Evolutionary conservation across 2,888 invertebrate species (phyloP).

Genomic region (Eupithecia dodoneata): DNA sequence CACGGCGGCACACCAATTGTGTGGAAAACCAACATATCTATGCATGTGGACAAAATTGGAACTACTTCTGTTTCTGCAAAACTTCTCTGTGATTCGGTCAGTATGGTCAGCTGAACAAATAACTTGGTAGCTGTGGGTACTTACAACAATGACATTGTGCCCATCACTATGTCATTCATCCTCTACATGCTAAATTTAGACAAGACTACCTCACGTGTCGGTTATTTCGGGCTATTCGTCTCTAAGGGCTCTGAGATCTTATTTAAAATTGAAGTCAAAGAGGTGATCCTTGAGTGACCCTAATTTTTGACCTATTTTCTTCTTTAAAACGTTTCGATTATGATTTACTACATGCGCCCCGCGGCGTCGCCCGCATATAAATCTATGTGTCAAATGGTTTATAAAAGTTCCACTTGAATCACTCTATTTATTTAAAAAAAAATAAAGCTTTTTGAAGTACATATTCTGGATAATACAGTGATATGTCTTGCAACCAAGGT

Average conservation of each 20-base stretch:
- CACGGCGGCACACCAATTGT: constrained; percentile 21
- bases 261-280: constrained; percentile 9
- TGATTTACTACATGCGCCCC: neutral
- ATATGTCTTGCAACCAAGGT: neutral
- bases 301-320: neutral
- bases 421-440: too few species aligned
- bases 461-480: neutral
- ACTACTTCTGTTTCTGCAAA: neutral
- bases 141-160: constrained; percentile 25
- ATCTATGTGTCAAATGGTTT: too few species aligned
- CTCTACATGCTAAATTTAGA: constrained; percentile 24
- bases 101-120: constrained; percentile 9
- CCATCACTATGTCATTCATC: constrained; percentile 23
- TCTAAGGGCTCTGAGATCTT: neutral
- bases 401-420: too few species aligned
- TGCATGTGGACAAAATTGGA: neutral
- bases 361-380: too few species aligned
- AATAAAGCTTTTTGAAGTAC: neutral
- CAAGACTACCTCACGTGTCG: constrained; percentile 15
- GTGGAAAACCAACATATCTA: constrained; percentile 2
- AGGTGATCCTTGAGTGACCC: constrained; percentile 1
- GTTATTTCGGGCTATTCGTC: constrained; percentile 10
- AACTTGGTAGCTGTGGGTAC: constrained; percentile 10
- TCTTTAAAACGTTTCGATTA: neutral
- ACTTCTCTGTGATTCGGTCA: neutral